These are phyloP conservation scores for Triplophysa rosa DNA, from an alignment of 2,113 vertebrate species.

Conservation along the genomic window DNA sequence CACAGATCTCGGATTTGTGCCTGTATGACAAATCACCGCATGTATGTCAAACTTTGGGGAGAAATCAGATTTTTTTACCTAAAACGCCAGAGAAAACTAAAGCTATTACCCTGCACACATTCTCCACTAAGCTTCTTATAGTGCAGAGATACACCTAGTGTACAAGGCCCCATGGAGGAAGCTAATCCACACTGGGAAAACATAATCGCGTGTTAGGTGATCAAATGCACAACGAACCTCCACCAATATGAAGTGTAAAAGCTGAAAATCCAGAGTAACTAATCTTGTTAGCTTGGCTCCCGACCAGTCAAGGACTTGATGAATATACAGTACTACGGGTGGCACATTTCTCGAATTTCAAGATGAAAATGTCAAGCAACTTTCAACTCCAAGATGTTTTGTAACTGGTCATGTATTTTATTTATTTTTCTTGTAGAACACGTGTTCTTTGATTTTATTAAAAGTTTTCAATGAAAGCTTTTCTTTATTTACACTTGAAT, in stretches of 20 bases:
- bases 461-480: not conserved
- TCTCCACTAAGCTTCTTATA: slow-evolving; percentile 73
- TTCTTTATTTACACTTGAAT: not conserved
- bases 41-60: slow-evolving; percentile 47
- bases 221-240: slow-evolving; percentile 72
- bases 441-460: not conserved
- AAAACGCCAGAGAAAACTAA: slow-evolving; percentile 64
- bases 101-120: slow-evolving; percentile 70
- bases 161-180: slow-evolving; percentile 65
- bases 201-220: slow-evolving; percentile 74
- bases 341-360: slow-evolving; percentile 6
- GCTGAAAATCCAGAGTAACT: slow-evolving; percentile 71
- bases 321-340: slow-evolving; percentile 37
- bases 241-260: slow-evolving; percentile 70
- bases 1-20: slow-evolving; percentile 54
- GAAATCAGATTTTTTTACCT: slow-evolving; percentile 63
- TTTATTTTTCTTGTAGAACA: not conserved
- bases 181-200: slow-evolving; percentile 68
- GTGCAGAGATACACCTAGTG: slow-evolving; percentile 73
- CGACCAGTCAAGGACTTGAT: slow-evolving; percentile 30
- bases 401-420: not conserved
- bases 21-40: slow-evolving; percentile 63
- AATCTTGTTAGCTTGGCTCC: slow-evolving; percentile 71
- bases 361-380: not conserved
- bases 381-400: not conserved